Percentiles rank a stretch among this genome's conserved stretches.
Evolutionary conservation across 2,797 vertebrate genomes (phyloP).

Genomic region (Dicrostonyx torquatus): DNA sequence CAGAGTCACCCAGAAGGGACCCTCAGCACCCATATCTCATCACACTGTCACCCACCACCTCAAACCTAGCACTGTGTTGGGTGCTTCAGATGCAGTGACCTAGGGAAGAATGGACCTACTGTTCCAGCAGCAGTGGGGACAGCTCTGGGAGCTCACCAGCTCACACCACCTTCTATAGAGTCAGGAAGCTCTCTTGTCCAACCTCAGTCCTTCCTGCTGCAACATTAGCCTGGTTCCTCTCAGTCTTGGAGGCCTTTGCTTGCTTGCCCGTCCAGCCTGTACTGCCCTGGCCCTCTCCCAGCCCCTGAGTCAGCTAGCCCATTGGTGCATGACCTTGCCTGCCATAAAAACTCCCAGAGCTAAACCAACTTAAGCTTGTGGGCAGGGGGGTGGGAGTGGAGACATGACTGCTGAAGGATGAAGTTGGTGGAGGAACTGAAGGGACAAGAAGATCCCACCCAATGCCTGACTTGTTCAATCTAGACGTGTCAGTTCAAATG

Average conservation of each 20-base stretch:
- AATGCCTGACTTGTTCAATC: not conserved
- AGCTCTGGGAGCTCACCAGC: not conserved
- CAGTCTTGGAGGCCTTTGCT: not conserved
- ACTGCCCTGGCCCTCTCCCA: not conserved
- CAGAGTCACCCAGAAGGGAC: not conserved
- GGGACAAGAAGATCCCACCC: not conserved
- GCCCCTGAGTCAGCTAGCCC: conserved; percentile 34
- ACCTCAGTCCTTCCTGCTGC: conserved; percentile 50
- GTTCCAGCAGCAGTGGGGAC: not conserved
- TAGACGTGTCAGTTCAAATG: not conserved
- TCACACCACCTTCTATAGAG: not conserved
- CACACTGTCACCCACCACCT: not conserved
- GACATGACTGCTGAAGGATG: not conserved
- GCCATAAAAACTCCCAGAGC: not conserved
- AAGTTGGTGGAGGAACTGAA: not conserved
- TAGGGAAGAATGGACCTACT: not conserved
- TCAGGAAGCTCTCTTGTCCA: conserved; percentile 11
- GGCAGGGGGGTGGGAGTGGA: not conserved
- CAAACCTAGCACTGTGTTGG: not conserved
- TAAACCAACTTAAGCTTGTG: not conserved
- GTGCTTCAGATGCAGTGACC: not conserved
- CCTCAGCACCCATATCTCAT: not conserved
- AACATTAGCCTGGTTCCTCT: not conserved
- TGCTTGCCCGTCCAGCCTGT: not conserved
- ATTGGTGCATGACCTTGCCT: not conserved